A percentile compares a stretch with the other conserved stretches of the same genome.
These are phyloP conservation scores for Pseudomyrmex cubaensis DNA, from an alignment of 1,140 invertebrate species.

Conservation along the genomic window DNA sequence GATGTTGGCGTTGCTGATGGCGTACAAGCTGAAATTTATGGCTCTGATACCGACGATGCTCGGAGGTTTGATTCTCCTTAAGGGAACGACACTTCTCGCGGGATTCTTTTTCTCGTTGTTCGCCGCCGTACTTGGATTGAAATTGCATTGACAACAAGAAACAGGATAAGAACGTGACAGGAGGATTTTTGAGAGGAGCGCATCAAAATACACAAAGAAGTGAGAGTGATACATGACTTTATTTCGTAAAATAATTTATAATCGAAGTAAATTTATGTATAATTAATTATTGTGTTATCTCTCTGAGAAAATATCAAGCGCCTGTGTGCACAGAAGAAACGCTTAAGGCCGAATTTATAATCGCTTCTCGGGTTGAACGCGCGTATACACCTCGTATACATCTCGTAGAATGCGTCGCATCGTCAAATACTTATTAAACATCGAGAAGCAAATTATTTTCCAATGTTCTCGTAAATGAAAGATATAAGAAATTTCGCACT, in stretches of 20 bases:
- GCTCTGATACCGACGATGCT: constrained; percentile 91
- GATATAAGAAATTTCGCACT: background rate
- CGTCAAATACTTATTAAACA: constrained; percentile 20
- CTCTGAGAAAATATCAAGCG: constrained; percentile 33
- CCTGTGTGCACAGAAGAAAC: constrained; percentile 49
- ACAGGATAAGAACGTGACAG: background rate
- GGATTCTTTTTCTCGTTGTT: constrained; percentile 95
- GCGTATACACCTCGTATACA: constrained; percentile 34
- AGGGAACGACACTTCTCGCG: constrained; percentile 91
- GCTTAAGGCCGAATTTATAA: constrained; percentile 50
- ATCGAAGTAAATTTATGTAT: constrained; percentile 20
- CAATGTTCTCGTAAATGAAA: background rate
- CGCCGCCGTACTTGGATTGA: constrained; percentile 87
- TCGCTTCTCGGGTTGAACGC: constrained; percentile 43
- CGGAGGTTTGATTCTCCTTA: constrained; percentile 89
- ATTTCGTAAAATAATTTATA: constrained; percentile 70
- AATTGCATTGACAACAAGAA: constrained; percentile 72
- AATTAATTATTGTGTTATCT: constrained; percentile 14
- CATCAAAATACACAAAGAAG: constrained; percentile 50
- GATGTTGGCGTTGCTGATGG: constrained; percentile 90
- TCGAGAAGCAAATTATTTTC: constrained; percentile 15
- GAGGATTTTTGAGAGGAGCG: constrained; percentile 1
- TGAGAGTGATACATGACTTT: constrained; percentile 74
- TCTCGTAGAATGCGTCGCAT: constrained; percentile 32
- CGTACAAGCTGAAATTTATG: constrained; percentile 93